phyloP scores from a whole-genome alignment of 2,888 invertebrate species.

The Rhabditophanes sp. region DNA sequence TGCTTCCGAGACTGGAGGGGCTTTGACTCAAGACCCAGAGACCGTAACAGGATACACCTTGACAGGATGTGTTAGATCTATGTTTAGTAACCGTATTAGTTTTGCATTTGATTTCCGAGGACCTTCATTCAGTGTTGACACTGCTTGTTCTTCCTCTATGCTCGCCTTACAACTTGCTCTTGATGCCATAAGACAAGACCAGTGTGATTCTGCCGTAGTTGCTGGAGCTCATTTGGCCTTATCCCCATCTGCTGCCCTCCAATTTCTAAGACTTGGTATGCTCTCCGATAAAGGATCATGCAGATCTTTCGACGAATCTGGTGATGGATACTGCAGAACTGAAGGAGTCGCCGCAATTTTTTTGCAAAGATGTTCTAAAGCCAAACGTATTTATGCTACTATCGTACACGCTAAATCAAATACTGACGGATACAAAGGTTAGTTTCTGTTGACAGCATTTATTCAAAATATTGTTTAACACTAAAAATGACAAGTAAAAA shows the following conservation, averaged over 20 bases:
- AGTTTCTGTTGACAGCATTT: too few relatives aligned
- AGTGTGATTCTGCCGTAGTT: constrained; percentile 87
- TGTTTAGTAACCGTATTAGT: constrained; percentile 78
- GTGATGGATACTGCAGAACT: constrained; percentile 46
- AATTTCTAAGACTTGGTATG: constrained; percentile 85
- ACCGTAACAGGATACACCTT: constrained; percentile 59
- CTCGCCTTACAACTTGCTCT: constrained; percentile 53
- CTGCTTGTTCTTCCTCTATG: constrained; percentile 87
- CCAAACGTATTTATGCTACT: constrained; percentile 40
- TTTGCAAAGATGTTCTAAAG: constrained; percentile 35
- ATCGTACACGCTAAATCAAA: constrained; percentile 69
- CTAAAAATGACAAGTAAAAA: too few relatives aligned
- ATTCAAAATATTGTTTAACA: too few relatives aligned
- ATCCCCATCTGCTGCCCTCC: constrained; percentile 74
- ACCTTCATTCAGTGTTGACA: constrained; percentile 85
- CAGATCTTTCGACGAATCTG: constrained; percentile 79
- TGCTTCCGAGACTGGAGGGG: constrained; percentile 70
- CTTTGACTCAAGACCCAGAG: constrained; percentile 63
- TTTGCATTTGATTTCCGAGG: constrained; percentile 70
- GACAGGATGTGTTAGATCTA: constrained; percentile 76
- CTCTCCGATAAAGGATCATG: constrained; percentile 74
- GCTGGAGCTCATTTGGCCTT: constrained; percentile 74
- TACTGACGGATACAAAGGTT: constrained; percentile 64
- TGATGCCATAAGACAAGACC: constrained; percentile 64
- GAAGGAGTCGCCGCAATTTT: constrained; percentile 44